phyloP scores from a whole-genome alignment of 2,113 vertebrate genomes.

The Prunella fulvescens region DNA sequence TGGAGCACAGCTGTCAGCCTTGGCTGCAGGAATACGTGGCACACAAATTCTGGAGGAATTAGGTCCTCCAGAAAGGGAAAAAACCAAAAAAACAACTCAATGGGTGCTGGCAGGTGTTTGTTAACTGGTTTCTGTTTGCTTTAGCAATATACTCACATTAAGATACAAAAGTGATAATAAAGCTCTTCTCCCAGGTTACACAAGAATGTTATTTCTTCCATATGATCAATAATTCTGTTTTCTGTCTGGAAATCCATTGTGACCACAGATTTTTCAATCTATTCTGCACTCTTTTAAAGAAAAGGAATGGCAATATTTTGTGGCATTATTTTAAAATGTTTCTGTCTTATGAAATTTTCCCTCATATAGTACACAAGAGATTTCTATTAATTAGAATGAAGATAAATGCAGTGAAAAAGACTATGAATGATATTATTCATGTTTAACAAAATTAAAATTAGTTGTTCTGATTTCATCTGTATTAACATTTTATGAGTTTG shows the following conservation, averaged over 20 bases:
- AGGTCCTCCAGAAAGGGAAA: background rate
- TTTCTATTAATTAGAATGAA: background rate
- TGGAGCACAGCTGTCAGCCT: background rate
- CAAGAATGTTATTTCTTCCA: background rate
- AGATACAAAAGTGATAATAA: background rate
- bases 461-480: background rate
- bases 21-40: background rate
- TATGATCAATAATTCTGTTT: background rate
- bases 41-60: background rate
- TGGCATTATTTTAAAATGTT: background rate
- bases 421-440: background rate
- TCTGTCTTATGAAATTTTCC: background rate
- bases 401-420: background rate
- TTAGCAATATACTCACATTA: background rate
- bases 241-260: background rate
- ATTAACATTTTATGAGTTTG: background rate
- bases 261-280: background rate
- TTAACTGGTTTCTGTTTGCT: background rate
- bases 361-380: background rate
- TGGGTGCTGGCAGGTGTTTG: background rate
- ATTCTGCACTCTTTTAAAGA: background rate
- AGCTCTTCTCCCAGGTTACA: background rate
- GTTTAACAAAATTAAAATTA: background rate
- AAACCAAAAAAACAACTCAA: background rate
- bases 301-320: background rate